Base-by-base conservation (phyloP, 2,888 invertebrate genomes). In the Mythimna loreyi region DNA sequence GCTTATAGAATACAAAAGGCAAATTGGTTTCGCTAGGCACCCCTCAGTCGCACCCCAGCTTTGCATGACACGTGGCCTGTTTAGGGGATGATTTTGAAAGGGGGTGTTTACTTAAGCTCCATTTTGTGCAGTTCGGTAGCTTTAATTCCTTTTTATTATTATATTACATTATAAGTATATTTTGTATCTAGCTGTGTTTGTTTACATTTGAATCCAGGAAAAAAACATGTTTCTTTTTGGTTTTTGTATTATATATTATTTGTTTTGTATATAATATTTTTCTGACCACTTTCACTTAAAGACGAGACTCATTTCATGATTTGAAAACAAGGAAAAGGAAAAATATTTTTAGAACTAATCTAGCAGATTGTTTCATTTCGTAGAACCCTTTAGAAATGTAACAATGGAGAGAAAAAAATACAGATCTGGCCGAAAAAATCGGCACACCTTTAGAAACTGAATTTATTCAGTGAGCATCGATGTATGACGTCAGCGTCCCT, bases 11-110 rank as follows among this genome's bases (percentile, higher is more conserved):
- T 80, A 91, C 88, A 92, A 91, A 90, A 90, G 81, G 90, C 90
- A 91, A 93, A 94, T 94, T 93, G 92, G 91, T 92, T 91, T 90
- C 87, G 82, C 90, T 90, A 84, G 79, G 84, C 92, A 92, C 92
- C 90, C 89, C 86, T 87, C 84, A 86, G 90, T 90, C 85, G 89
- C 88, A 87, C 87, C 89, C 85, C 87, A 88, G 88, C 88, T 92
- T 90, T 90, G 89, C 87, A 86, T 89, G 94, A 91, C 94, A 91
- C 94, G 94, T 93, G 94, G 89, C 91, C 83, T 85, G 85, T 89
- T 85, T 85, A 84, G 87, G 91, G 91, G 91, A 90, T 91, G 88
- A 87, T 87, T 86, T 86, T 85, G 82, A 85, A 85, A 84, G 85
- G 86, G 88, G 85, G 81, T 83, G 78, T 76, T 85, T 81, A 76